Conservation (phyloP, 2,797 vertebrate genomes). For the Lepidocolaptes lacrymiger region DNA sequence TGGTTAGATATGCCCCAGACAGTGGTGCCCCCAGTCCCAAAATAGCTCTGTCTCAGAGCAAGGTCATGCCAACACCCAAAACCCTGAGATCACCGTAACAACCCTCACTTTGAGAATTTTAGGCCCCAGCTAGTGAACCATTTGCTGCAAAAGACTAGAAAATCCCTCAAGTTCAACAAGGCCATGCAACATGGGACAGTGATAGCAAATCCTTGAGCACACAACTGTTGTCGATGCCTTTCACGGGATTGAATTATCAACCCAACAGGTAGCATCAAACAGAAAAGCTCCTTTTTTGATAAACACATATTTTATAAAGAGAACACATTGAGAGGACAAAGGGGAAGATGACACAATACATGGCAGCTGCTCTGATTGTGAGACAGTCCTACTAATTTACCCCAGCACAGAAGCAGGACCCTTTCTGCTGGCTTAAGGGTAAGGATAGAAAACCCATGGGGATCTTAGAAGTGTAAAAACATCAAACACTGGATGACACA, state of each 20-base stretch:
- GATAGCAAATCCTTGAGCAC: background rate
- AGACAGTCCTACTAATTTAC: background rate
- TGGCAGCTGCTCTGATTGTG: fast-evolving
- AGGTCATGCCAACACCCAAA: background rate
- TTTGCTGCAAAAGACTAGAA: background rate
- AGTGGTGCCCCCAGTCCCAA: fast-evolving
- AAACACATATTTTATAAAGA: background rate
- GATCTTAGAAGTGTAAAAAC: background rate
- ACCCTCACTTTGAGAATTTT: background rate
- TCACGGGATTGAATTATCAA: background rate
- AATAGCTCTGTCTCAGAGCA: background rate
- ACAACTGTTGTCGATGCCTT: fast-evolving
- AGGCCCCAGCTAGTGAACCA: background rate
- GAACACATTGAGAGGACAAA: background rate
- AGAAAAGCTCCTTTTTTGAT: background rate
- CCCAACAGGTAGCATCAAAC: background rate
- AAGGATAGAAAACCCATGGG: background rate
- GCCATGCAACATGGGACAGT: background rate
- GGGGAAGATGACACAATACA: background rate
- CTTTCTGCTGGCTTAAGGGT: background rate
- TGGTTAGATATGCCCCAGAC: background rate
- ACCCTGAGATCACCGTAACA: background rate
- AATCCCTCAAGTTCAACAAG: fast-evolving
- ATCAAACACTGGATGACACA: background rate
- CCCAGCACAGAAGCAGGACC: background rate